phyloP scores from a whole-genome alignment of 2,888 invertebrate genomes.

The Watsonalla binaria region DNA sequence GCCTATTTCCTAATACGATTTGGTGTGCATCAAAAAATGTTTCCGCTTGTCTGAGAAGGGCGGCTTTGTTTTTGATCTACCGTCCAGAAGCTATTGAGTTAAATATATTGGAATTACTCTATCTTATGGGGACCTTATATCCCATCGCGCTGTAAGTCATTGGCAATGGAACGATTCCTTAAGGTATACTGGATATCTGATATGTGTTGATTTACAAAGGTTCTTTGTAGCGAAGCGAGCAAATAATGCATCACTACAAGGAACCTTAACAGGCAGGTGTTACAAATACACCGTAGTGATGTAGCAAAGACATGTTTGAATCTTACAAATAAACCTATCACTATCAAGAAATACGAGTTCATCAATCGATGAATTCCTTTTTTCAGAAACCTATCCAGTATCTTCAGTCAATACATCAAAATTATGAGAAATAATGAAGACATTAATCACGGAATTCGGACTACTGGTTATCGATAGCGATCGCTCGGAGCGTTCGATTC shows the following conservation, averaged over 20 bases:
- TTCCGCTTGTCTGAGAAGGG: slow-evolving; percentile 26
- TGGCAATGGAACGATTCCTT: no score
- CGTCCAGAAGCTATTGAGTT: slow-evolving; percentile 41
- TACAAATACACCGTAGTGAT: no score
- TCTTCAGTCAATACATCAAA: slow-evolving; percentile 12
- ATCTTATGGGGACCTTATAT: slow-evolving; percentile 4
- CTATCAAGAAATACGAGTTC: no score
- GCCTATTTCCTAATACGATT: slow-evolving; percentile 39
- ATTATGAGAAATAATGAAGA: slow-evolving; percentile 3
- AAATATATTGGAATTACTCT: slow-evolving; percentile 19
- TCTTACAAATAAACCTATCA: no score
- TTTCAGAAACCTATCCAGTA: background rate
- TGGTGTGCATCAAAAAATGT: slow-evolving; percentile 46
- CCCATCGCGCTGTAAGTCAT: no score
- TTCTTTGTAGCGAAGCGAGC: no score
- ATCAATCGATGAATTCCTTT: no score
- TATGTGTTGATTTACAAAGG: no score
- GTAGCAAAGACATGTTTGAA: no score
- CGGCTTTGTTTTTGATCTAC: slow-evolving; percentile 31
- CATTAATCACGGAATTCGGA: background rate
- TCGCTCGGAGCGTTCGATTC: slow-evolving; percentile 34
- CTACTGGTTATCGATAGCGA: slow-evolving; percentile 25
- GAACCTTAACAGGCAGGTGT: no score
- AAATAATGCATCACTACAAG: no score
- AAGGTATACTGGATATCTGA: no score